A percentile compares a stretch with the other conserved stretches of the same genome.
phyloP scores from a whole-genome alignment of 2,888 invertebrate genomes.

The Portevinia maculata region DNA sequence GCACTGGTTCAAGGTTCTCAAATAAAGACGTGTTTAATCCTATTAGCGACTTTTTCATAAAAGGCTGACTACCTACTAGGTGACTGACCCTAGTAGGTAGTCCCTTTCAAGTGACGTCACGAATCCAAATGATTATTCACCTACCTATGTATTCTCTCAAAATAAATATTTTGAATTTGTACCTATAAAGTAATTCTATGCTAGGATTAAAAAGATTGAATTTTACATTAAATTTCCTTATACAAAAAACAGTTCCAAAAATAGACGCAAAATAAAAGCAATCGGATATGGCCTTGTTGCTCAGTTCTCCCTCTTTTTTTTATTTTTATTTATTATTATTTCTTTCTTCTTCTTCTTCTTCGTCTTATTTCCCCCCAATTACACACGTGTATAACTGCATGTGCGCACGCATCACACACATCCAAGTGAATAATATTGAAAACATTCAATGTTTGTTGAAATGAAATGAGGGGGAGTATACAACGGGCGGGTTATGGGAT shows the following conservation, averaged over 20 bases:
- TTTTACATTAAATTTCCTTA: slow-evolving; percentile 39
- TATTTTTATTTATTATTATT: slow-evolving; percentile 29
- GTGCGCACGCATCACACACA: slow-evolving; percentile 59
- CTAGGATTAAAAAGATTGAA: slow-evolving; percentile 5
- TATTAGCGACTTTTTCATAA: too few relatives aligned
- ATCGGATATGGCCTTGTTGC: slow-evolving; percentile 70
- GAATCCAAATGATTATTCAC: too few relatives aligned
- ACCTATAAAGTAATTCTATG: too few relatives aligned
- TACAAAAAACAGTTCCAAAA: slow-evolving; percentile 53
- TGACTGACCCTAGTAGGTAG: too few relatives aligned
- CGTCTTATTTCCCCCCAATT: slow-evolving; percentile 36
- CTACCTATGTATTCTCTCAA: too few relatives aligned
- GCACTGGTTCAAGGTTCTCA: too few relatives aligned
- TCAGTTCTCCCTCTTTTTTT: slow-evolving; percentile 39
- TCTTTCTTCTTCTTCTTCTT: too few relatives aligned
- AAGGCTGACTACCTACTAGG: too few relatives aligned
- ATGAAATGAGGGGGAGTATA: not conserved
- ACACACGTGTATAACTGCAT: slow-evolving; percentile 68
- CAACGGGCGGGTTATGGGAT: not conserved
- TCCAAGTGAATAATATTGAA: slow-evolving; percentile 13
- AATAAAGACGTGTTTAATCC: too few relatives aligned
- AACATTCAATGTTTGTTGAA: slow-evolving; percentile 2
- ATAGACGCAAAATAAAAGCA: slow-evolving; percentile 67
- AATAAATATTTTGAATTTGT: too few relatives aligned
- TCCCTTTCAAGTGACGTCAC: too few relatives aligned